Percentiles rank a stretch among this genome's conserved stretches.
Evolutionary conservation across 2,797 vertebrate genomes (phyloP).

Genomic region (Cephalopachus bancanus): DNA sequence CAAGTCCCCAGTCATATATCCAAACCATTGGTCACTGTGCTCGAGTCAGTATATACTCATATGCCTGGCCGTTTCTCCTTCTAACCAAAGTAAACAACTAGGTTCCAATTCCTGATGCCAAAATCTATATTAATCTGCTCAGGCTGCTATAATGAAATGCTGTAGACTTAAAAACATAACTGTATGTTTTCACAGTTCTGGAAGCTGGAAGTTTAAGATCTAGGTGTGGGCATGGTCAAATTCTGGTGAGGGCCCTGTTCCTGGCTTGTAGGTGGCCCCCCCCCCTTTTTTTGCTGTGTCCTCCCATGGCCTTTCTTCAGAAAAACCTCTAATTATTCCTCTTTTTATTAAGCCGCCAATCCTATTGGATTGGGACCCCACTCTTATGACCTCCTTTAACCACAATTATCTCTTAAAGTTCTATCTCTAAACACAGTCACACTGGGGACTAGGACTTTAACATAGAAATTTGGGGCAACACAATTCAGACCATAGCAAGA

Average conservation of each 20-base stretch:
- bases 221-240: background rate
- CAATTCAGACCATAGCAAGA: background rate
- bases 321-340: background rate
- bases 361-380: background rate
- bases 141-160: background rate
- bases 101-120: background rate
- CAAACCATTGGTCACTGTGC: background rate
- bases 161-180: background rate
- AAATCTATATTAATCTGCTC: background rate
- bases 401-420: background rate
- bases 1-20: background rate
- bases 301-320: background rate
- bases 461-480: background rate
- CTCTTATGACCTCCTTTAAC: background rate
- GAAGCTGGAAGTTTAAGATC: background rate
- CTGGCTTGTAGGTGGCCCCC: background rate
- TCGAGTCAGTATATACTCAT: background rate
- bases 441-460: background rate
- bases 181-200: background rate
- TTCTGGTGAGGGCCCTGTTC: background rate
- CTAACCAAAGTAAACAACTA: background rate
- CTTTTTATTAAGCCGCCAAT: background rate
- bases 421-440: background rate
- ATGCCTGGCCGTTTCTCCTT: background rate
- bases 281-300: background rate